Evolutionary conservation across 2,113 vertebrate genomes (phyloP), one percentile per base, ranked within the genome.

Genomic region (Sylvilagus bachmani): DNA sequence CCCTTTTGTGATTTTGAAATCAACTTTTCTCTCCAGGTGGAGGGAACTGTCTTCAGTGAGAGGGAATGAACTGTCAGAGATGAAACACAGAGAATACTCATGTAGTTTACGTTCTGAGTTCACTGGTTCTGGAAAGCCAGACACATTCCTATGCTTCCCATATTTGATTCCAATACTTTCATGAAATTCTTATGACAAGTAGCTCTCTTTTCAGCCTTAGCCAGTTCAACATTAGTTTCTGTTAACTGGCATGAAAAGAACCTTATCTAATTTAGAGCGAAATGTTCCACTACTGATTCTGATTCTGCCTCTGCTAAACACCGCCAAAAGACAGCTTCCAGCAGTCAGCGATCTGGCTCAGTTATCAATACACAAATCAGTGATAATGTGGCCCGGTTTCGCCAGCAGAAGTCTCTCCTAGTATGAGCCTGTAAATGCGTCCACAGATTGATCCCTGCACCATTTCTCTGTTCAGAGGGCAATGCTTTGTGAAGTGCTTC

Each of bases 271-370:
- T 77, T 70, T 77, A 82, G 49, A 69, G 31, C 61, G 21, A 78
- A 83, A 55, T 33, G 4, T 29, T 80, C 51, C 75, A 92, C 33
- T 67, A n/a, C 27, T 91, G 53, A 86, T 67, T 90, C 61, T 64
- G 27, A 86, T 74, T 90, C 61, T 64, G 27, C 71, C 62, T 86
- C 90, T 77, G 62, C 62, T 78, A 70, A 44, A 69, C n/a, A 33
- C 36, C 83, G 55, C 44, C 29, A 38, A 69, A 70, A 71, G 51
- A 55, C 90, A 77, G 12, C n/a, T 55, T 22, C 31, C 29, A 91
- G 77, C 24, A 44, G 24, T 55, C 33, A 53, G 51, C 62, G 70
- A 61, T 82, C 51, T 93, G 67, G 55, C 24, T 31, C 71, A 71
- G 33, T 84, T 64, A 78, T 44, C 51, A 67, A 53, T n/a, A 58